A percentile compares a stretch with the other conserved stretches of the same genome.
phyloP scores from a whole-genome alignment of 2,888 invertebrate species.

The Protula sp. region DNA sequence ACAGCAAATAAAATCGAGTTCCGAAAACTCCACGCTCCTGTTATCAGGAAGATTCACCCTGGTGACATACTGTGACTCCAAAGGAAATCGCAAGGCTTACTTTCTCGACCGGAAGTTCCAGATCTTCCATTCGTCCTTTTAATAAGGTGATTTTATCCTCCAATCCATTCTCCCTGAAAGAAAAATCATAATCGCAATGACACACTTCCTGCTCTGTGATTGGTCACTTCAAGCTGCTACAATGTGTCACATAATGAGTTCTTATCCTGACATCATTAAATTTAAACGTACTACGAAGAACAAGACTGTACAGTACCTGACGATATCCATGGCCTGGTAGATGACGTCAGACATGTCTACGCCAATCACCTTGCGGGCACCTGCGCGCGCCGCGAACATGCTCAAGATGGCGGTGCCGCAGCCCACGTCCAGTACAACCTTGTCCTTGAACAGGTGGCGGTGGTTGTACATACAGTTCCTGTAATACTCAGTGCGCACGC shows the following conservation, averaged over 20 bases:
- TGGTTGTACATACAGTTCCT: conserved; percentile 76
- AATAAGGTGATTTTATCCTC: conserved; percentile 69
- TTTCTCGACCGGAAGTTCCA: conserved; percentile 61
- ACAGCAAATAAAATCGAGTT: too few relatives aligned
- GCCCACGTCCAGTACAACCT: conserved; percentile 63
- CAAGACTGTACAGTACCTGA: too few relatives aligned
- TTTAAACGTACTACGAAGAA: too few relatives aligned
- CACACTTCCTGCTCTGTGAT: too few relatives aligned
- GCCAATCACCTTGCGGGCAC: conserved; percentile 68
- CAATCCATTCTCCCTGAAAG: conserved; percentile 71
- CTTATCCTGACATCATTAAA: too few relatives aligned
- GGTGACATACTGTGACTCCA: too few relatives aligned
- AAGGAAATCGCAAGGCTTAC: too few relatives aligned
- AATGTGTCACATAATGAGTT: too few relatives aligned
- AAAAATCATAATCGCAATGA: too few relatives aligned
- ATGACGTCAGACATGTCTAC: conserved; percentile 57
- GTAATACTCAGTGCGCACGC: conserved; percentile 74
- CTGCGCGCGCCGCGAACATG: conserved; percentile 81
- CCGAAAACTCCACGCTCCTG: too few relatives aligned
- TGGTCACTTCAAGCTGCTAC: too few relatives aligned
- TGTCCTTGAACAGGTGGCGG: conserved; percentile 64
- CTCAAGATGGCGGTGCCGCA: conserved; percentile 71
- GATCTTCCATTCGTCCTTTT: conserved; percentile 82
- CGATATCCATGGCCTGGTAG: conserved; percentile 56
- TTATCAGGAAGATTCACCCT: too few relatives aligned